A percentile compares a stretch with the other conserved stretches of the same genome.
These are phyloP conservation scores for Lates japonicus DNA, from an alignment of 2,797 vertebrate genomes.

Conservation along the genomic window DNA sequence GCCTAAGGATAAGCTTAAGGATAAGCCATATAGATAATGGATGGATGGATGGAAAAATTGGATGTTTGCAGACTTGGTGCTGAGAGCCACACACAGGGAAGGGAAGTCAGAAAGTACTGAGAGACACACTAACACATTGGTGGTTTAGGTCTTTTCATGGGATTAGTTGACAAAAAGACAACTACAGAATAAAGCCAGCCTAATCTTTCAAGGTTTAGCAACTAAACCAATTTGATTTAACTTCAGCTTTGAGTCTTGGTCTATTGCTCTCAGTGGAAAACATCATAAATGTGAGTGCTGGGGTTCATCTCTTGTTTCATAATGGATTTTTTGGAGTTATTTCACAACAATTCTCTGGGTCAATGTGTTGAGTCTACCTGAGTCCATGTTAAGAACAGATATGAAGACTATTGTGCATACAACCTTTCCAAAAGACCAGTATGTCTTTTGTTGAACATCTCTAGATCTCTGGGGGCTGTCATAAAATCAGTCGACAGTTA, in stretches of 20 bases:
- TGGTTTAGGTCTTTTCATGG: not conserved
- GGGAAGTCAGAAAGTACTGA: not conserved
- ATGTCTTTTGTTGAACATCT: constrained; percentile 25
- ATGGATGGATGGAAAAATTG: not conserved
- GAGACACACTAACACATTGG: not conserved
- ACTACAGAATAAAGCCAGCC: too few species aligned
- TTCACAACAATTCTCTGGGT: not conserved
- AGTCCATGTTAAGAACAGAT: constrained; percentile 22
- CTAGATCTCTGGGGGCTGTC: constrained; percentile 34
- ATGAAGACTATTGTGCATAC: constrained; percentile 3
- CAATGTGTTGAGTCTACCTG: constrained; percentile 43
- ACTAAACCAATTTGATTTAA: not conserved
- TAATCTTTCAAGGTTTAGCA: not conserved
- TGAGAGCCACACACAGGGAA: not conserved
- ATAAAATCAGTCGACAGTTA: constrained; percentile 57
- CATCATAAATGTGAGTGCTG: not conserved
- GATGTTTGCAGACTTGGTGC: not conserved
- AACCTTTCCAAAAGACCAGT: constrained; percentile 27
- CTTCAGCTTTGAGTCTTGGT: not conserved
- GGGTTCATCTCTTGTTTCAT: not conserved
- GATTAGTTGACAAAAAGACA: not conserved
- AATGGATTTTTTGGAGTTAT: not conserved
- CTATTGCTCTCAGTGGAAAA: not conserved
- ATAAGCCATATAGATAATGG: too few species aligned
- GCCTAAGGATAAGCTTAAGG: too few species aligned